These are phyloP conservation scores for Agonopterix arenella DNA, from an alignment of 2,888 invertebrate genomes.

Conservation along the genomic window DNA sequence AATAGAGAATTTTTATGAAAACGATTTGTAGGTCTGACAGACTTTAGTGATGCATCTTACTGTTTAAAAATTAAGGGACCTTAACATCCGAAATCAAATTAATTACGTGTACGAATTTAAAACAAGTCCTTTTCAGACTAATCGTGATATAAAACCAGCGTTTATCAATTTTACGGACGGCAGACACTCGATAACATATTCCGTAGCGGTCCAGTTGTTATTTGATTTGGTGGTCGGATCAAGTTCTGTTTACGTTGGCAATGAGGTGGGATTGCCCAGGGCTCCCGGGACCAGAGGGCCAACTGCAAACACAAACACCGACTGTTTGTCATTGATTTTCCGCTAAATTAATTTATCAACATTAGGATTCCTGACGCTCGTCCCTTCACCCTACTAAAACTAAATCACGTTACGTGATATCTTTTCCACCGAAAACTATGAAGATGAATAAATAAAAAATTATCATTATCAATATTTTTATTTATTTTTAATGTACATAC, in stretches of 20 bases:
- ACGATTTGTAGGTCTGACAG: no score
- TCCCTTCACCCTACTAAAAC: no score
- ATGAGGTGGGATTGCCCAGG: conserved; percentile 40
- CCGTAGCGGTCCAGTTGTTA: conserved; percentile 39
- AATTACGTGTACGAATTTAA: not conserved
- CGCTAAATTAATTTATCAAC: conserved; percentile 68
- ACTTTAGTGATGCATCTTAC: no score
- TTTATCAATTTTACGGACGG: not conserved
- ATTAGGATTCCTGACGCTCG: conserved; percentile 17
- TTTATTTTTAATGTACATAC: no score
- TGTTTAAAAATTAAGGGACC: no score
- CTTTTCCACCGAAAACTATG: no score
- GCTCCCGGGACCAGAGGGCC: conserved; percentile 43
- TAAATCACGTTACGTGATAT: no score
- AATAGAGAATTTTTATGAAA: no score
- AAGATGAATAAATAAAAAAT: no score
- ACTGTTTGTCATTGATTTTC: conserved; percentile 71
- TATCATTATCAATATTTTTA: no score
- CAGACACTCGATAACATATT: conserved; percentile 25
- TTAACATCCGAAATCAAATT: not conserved
- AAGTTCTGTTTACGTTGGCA: conserved; percentile 66
- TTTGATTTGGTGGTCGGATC: conserved; percentile 55
- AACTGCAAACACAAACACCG: conserved; percentile 53
- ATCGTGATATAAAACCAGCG: no score
- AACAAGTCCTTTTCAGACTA: not conserved